Conservation (phyloP, 2,113 vertebrate species). For the Ovis canadensis region DNA sequence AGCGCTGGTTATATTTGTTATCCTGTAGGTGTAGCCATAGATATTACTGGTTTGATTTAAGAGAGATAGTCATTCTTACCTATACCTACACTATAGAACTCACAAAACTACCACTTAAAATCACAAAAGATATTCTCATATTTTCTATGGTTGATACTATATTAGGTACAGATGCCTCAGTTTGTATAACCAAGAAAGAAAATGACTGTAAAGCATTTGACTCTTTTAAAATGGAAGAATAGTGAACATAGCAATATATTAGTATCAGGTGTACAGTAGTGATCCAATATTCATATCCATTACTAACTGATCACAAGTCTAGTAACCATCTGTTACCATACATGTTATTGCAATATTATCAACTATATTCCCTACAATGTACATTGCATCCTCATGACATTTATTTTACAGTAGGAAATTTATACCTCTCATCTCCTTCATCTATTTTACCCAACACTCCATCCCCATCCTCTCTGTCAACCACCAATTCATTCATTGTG, state of each 20-base stretch:
- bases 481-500: not conserved
- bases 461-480: not conserved
- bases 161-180: not conserved
- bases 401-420: not conserved
- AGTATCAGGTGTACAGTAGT: not conserved
- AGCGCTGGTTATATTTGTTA: not conserved
- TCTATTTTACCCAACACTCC: not conserved
- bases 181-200: not conserved
- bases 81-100: not conserved
- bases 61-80: not conserved
- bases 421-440: not conserved
- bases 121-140: not conserved
- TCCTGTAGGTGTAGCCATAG: not conserved
- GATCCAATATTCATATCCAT: not conserved
- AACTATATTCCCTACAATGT: not conserved
- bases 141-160: not conserved
- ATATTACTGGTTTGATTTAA: conserved; percentile 28
- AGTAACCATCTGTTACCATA: not conserved
- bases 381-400: not conserved
- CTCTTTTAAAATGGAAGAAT: not conserved
- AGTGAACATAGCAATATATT: not conserved
- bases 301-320: not conserved
- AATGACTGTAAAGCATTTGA: not conserved
- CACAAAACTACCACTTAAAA: not conserved
- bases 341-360: not conserved